These are phyloP conservation scores for Ochotona curzoniae DNA, from an alignment of 2,113 vertebrate genomes.

Conservation along the genomic window DNA sequence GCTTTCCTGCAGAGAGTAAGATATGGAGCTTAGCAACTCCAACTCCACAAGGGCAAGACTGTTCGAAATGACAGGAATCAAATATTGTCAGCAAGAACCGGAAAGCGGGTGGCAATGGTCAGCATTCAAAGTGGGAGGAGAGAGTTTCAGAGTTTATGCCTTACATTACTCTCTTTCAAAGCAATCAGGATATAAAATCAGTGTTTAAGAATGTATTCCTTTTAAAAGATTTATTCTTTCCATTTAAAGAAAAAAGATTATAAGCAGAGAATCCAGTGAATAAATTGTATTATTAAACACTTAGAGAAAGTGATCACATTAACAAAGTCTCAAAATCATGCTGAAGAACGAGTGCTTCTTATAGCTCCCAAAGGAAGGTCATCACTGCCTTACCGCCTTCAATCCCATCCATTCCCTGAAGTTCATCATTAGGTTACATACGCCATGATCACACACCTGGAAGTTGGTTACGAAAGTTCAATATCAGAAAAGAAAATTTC, in stretches of 20 bases:
- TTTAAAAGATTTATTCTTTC: neutral
- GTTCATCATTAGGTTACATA: conserved; percentile 37
- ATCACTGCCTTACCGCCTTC: neutral
- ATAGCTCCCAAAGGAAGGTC: conserved; percentile 7
- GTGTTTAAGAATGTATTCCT: neutral
- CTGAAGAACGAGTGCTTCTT: neutral
- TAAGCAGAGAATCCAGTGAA: neutral
- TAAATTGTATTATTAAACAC: neutral
- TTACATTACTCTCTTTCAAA: conserved; percentile 9
- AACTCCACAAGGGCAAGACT: neutral
- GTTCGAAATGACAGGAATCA: neutral
- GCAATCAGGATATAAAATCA: neutral
- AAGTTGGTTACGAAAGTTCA: conserved; percentile 35
- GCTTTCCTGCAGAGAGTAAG: neutral
- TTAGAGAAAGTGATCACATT: neutral
- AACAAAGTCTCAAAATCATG: conserved; percentile 31
- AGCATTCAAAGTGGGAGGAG: neutral
- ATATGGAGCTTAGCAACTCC: neutral
- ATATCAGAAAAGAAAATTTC: neutral
- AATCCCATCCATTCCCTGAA: conserved; percentile 45
- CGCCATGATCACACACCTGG: conserved; percentile 44
- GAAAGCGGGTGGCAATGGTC: no score
- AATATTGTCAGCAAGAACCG: neutral
- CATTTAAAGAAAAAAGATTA: neutral
- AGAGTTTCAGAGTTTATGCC: neutral